Base-by-base conservation (phyloP, 2,113 vertebrate species). In the Chaenocephalus aceratus region DNA sequence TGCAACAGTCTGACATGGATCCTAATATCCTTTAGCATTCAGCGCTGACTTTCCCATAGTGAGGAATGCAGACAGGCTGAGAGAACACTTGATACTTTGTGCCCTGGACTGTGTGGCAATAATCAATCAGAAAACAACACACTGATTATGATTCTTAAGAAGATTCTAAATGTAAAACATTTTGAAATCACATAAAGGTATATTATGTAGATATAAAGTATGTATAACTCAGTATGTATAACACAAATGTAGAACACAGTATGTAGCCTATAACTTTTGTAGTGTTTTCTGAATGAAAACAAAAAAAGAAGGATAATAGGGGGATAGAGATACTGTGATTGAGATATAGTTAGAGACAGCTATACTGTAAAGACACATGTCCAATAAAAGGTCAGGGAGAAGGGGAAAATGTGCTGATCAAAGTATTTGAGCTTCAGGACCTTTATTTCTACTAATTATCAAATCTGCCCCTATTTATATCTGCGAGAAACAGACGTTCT, bases 381-480 rank as follows among this genome's bases (percentile, higher is more conserved):
- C 84, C 75, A 84, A 53, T 79, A 70, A 90, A 93, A 92, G 90
- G 89, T 93, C 91, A 92, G 79, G 72, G 89, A 90, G 68, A 82
- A 77, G 79, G 82, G 70, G 75, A 72, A 87, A 75, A 83, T 80
- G 76, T 89, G 86, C 83, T 82, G 92, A 93, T 93, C 86, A 92
- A 91, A 94, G 87, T 86, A 73, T 81, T 78, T 75, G 74, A 89
- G 88, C 88, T 90, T 84, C 86, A 72, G 76, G 86, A 88, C 91
- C 86, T 92, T 91, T 79, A 89, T 91, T 94, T 93, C 87, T 72
- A 89, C 85, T 93, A 94, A 95, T 94, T 92, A 93, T 90, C 84
- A 90, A 94, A 95, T 91, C 89, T 88, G 73, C 76, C 60, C 86
- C 93, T 93, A 94, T 94, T 93, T 94, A 94, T 93, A 95, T 91